Percentiles rank a stretch among this genome's conserved stretches.
Evolutionary conservation across 1,140 invertebrate species (phyloP).

Genomic region (Drosophila eugracilis): DNA sequence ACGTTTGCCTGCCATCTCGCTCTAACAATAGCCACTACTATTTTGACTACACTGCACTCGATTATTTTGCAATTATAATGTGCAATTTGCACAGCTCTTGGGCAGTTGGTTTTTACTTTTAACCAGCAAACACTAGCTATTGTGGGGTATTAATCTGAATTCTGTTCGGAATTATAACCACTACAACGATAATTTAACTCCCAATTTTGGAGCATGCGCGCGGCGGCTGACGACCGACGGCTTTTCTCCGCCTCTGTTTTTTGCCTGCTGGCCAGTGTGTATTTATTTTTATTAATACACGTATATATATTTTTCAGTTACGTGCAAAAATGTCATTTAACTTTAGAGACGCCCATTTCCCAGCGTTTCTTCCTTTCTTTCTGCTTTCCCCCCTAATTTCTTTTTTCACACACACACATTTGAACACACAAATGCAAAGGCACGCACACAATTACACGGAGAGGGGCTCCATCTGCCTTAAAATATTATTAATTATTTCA

Average conservation of each 20-base stretch:
- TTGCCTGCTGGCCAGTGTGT: constrained; percentile 56
- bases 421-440: constrained; percentile 8
- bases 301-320: constrained; percentile 65
- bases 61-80: constrained; percentile 58
- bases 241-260: constrained; percentile 44
- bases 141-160: background rate
- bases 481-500: constrained; percentile 43
- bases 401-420: constrained; percentile 43
- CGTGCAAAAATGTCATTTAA: constrained; percentile 69
- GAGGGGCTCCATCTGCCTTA: constrained; percentile 39
- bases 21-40: constrained; percentile 17
- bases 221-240: constrained; percentile 24
- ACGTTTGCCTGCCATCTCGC: constrained; percentile 30
- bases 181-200: constrained; percentile 13
- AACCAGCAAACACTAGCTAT: constrained; percentile 18
- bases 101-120: constrained; percentile 11
- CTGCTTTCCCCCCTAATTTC: constrained; percentile 47
- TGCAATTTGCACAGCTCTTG: constrained; percentile 50
- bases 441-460: constrained; percentile 27
- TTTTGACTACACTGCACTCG: constrained; percentile 47
- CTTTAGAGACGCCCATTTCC: constrained; percentile 55
- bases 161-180: constrained; percentile 3
- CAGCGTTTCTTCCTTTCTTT: constrained; percentile 21
- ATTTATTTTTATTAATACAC: constrained; percentile 68
- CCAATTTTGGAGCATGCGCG: constrained; percentile 53